Conservation (phyloP, 2,888 invertebrate species). For the Xanthorhoe designata region DNA sequence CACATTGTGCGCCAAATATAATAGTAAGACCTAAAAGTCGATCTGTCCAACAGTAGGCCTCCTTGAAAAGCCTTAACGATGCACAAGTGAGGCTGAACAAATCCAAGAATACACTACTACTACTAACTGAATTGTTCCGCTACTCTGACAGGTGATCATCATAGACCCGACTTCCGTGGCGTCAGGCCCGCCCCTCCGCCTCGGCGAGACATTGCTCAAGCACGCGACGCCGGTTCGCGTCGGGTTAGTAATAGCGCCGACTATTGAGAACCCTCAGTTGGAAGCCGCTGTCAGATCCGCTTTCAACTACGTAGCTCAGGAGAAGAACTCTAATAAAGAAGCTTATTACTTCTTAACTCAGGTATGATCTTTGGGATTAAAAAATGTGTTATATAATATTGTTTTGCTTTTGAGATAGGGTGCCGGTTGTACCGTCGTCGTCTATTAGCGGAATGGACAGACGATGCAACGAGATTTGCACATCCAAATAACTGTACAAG, state of each 20-base stretch:
- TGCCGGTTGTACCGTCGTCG: too few relatives aligned
- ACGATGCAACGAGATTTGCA: too few relatives aligned
- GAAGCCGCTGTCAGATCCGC: conserved; percentile 94
- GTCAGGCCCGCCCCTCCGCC: conserved; percentile 90
- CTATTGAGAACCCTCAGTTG: conserved; percentile 87
- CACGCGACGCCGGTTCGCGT: conserved; percentile 96
- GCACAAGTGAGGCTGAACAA: too few relatives aligned
- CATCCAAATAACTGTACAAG: too few relatives aligned
- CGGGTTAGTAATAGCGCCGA: conserved; percentile 92
- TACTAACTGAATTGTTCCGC: not conserved
- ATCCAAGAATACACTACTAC: too few relatives aligned
- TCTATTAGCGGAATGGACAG: too few relatives aligned
- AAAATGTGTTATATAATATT: not conserved
- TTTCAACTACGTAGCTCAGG: conserved; percentile 95
- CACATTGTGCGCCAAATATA: too few relatives aligned
- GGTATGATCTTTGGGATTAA: conserved; percentile 74
- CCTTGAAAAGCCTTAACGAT: too few relatives aligned
- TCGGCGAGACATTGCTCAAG: conserved; percentile 95
- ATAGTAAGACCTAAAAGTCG: too few relatives aligned
- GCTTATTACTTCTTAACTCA: conserved; percentile 95
- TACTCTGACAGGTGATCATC: conserved; percentile 88
- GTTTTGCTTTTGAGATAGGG: not conserved
- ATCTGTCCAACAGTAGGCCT: too few relatives aligned
- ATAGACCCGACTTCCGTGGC: conserved; percentile 92
- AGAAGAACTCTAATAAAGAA: conserved; percentile 88